Evolutionary conservation across 2,797 vertebrate genomes (phyloP).

Genomic region (Neosalanx taihuensis): DNA sequence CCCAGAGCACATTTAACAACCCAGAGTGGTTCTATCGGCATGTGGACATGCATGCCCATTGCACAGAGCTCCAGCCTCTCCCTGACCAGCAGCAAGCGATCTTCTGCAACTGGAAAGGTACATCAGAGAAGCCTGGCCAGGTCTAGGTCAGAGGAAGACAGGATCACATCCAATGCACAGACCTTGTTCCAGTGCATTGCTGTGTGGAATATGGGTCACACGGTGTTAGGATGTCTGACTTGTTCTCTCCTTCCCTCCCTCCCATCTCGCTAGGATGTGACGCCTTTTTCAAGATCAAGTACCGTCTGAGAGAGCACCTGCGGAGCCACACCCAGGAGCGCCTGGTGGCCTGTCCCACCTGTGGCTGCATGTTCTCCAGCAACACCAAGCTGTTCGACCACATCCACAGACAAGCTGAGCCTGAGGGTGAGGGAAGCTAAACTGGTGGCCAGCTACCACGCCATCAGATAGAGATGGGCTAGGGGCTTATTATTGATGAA

Average conservation of each 20-base stretch:
- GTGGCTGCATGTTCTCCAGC: conserved; percentile 78
- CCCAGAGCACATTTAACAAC: conserved; percentile 77
- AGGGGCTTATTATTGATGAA: background rate
- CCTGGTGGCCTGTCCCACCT: conserved; percentile 71
- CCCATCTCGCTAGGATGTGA: conserved; percentile 55
- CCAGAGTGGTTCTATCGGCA: conserved; percentile 80
- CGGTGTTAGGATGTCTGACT: background rate
- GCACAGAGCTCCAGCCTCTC: conserved; percentile 69
- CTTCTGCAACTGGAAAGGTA: conserved; percentile 75
- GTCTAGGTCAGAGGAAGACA: no score
- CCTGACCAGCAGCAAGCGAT: conserved; percentile 72
- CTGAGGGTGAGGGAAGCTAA: conserved; percentile 56
- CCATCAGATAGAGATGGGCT: background rate
- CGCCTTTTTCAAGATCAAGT: conserved; percentile 72
- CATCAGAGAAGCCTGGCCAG: background rate
- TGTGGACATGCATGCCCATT: conserved; percentile 75
- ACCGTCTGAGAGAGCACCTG: conserved; percentile 72
- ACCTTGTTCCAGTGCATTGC: background rate
- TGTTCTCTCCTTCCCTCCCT: background rate
- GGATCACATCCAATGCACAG: background rate
- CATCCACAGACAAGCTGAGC: conserved; percentile 71
- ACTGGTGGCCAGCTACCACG: background rate
- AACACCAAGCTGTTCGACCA: conserved; percentile 77
- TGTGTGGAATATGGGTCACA: background rate
- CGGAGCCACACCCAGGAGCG: conserved; percentile 72